These are phyloP conservation scores for Amphilophus citrinellus DNA, from an alignment of 2,113 vertebrate species.

Conservation along the genomic window DNA sequence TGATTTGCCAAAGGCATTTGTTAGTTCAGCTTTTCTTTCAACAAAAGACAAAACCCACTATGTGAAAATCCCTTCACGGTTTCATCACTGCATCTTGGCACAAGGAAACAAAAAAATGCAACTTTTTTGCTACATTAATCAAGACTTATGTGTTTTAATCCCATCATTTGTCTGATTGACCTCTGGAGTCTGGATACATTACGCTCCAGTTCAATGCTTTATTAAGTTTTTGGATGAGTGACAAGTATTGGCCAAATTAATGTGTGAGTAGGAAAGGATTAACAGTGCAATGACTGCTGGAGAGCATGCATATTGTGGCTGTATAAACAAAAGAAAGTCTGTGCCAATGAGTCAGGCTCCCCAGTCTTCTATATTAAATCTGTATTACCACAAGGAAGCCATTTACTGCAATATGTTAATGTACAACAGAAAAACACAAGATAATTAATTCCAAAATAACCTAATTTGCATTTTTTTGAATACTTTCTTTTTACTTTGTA, in stretches of 20 bases:
- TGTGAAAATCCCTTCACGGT: not conserved
- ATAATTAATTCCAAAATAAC: not conserved
- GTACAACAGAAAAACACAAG: not conserved
- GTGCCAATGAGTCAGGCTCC: not conserved
- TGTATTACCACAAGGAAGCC: not conserved
- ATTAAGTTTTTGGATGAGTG: not conserved
- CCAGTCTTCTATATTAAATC: not conserved
- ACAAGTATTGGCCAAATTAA: not conserved
- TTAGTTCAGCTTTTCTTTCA: not conserved
- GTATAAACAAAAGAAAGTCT: not conserved
- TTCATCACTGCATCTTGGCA: not conserved
- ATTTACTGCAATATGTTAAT: not conserved
- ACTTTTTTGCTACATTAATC: not conserved
- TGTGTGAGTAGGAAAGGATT: not conserved
- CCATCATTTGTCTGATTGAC: not conserved
- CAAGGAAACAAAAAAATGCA: not conserved
- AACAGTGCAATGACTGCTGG: not conserved
- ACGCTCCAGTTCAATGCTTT: not conserved
- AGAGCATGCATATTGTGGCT: not conserved
- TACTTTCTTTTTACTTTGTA: not conserved
- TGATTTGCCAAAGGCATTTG: conserved; percentile 13
- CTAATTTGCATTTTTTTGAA: not conserved
- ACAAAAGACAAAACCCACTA: not conserved
- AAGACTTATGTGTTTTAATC: not conserved
- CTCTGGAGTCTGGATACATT: not conserved